Evolutionary conservation across 2,797 vertebrate genomes (phyloP), one percentile per base, ranked within the genome.

Genomic region (Chrosomus eos): DNA sequence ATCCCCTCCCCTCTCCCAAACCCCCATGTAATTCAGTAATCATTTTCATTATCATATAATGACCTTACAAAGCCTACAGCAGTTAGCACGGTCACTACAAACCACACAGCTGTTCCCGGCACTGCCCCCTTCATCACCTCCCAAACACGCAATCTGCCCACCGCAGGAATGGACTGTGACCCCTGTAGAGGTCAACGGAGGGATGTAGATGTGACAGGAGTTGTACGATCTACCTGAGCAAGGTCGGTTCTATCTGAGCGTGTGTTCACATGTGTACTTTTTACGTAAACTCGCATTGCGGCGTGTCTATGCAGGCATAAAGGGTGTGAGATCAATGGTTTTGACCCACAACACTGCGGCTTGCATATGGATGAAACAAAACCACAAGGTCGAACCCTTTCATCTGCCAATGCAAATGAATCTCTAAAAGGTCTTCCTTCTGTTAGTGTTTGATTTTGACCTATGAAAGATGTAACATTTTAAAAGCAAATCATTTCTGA

Each of bases 21-120:
- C 96, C 97, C 96, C 97, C 97, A 96, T 98, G 97, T 98, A 97
- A 98, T 99, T 97, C 96, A 97, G 96, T 97, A 97, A 97, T 98
- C 97, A 97, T 98, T 98, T 98, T 97, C 97, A 98, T 99, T 98
- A 98, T 97, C 96, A 96, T 96, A 97, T 95, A 97, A 96, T 97
- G 97, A 98, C 97, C 96, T 96, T 94, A 96, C 95, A 96, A 96
- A 96, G 94, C 91, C 95, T 94, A 93, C 93, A 94, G 94, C 90
- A 94, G 95, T 96, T 95, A 95, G 94, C 94, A 92, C 88, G 92
- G 94, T 92, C 95, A 93, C 93, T 93, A 96, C 95, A 94, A 95
- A 96, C 95, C 92, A 90, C 93, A 89, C 97, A 97, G 97, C 96
- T 97, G 96, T 96, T 96, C 95, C 91, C 93, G 90, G 93, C 93